Evolutionary conservation across 1,140 invertebrate genomes (phyloP).

Genomic region (Epicauta chinensis): DNA sequence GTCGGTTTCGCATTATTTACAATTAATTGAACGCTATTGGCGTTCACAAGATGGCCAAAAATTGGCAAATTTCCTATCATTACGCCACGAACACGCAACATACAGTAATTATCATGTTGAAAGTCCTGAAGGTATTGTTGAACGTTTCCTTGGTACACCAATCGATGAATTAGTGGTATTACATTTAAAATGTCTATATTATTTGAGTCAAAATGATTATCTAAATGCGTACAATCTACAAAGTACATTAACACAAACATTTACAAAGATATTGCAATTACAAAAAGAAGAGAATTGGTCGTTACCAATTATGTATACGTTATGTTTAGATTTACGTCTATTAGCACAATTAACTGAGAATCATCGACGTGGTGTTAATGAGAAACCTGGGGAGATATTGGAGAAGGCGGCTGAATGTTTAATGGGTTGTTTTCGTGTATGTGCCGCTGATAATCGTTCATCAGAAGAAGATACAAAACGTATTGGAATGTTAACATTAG

Average conservation of each 20-base stretch:
- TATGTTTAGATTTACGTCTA: constrained; percentile 77
- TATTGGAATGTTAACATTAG: constrained; percentile 91
- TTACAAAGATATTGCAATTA: constrained; percentile 77
- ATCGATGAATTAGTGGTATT: constrained; percentile 73
- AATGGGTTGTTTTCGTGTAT: constrained; percentile 92
- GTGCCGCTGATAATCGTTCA: constrained; percentile 87
- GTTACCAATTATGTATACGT: constrained; percentile 80
- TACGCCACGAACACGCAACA: constrained; percentile 67
- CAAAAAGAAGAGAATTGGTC: constrained; percentile 97
- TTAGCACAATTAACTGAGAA: constrained; percentile 76
- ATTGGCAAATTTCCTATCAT: constrained; percentile 61
- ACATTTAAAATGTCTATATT: constrained; percentile 69
- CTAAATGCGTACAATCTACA: constrained; percentile 75
- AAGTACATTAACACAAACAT: constrained; percentile 65
- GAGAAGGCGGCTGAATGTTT: constrained; percentile 93
- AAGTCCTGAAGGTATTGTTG: constrained; percentile 61
- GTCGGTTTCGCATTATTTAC: constrained; percentile 39
- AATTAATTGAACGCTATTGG: constrained; percentile 49
- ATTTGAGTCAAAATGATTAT: constrained; percentile 59
- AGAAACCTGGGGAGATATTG: constrained; percentile 68
- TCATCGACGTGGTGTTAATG: constrained; percentile 42
- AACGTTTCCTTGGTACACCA: constrained; percentile 63
- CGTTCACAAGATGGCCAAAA: constrained; percentile 50
- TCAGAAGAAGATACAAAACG: constrained; percentile 87
- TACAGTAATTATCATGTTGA: constrained; percentile 64